Conservation (phyloP, 2,113 vertebrate genomes). For the Lasiurus borealis region DNA sequence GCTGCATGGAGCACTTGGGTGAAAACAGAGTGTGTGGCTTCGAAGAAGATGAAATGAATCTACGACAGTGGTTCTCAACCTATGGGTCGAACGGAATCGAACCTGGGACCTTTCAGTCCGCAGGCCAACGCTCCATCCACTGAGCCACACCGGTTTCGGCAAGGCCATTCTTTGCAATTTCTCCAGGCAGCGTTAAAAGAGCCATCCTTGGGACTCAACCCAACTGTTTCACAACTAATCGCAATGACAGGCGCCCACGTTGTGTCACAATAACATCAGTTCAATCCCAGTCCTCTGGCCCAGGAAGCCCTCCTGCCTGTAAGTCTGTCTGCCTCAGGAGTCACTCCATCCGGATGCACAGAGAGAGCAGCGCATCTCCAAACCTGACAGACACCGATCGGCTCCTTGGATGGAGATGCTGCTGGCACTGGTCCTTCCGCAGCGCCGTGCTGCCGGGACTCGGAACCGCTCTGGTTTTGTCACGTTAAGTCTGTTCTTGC, state of each 20-base stretch:
- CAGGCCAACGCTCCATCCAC: no score
- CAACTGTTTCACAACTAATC: slow-evolving; percentile 83
- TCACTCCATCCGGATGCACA: slow-evolving; percentile 33
- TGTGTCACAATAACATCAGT: slow-evolving; percentile 68
- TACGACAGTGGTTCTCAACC: background rate
- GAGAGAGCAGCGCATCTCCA: background rate
- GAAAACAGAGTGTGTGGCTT: background rate
- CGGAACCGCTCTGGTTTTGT: slow-evolving; percentile 68
- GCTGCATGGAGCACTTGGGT: background rate
- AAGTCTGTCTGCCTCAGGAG: slow-evolving; percentile 73
- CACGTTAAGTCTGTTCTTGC: slow-evolving; percentile 74
- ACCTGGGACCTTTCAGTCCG: no score
- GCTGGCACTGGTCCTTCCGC: background rate
- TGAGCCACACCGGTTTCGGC: no score
- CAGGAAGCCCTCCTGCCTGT: slow-evolving; percentile 73
- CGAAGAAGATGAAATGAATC: background rate
- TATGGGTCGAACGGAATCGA: no score
- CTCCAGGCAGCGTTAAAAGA: slow-evolving; percentile 19
- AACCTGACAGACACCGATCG: no score
- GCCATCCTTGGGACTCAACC: slow-evolving; percentile 56
- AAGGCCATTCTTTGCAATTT: background rate
- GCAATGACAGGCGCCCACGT: slow-evolving; percentile 79
- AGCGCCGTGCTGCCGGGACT: slow-evolving; percentile 53
- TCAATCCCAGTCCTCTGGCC: slow-evolving; percentile 71
- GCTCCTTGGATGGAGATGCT: slow-evolving; percentile 27